A percentile compares a stretch with the other conserved stretches of the same genome.
phyloP scores from a whole-genome alignment of 2,888 invertebrate species.

The Conops quadrifasciatus region DNA sequence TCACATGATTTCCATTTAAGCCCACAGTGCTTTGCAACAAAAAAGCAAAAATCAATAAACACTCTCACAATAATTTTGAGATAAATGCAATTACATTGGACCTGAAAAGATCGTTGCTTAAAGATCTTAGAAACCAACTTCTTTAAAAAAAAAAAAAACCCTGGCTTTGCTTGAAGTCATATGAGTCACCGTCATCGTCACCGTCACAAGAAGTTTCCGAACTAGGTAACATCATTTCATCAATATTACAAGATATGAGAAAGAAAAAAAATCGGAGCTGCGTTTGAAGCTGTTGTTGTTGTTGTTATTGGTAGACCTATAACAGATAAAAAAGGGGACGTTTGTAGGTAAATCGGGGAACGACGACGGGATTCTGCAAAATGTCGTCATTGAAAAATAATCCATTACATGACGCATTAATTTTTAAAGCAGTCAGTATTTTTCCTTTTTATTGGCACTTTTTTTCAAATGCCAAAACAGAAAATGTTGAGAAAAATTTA shows the following conservation, averaged over 20 bases:
- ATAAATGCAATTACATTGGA: slow-evolving; percentile 10
- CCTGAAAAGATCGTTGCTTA: slow-evolving; percentile 15
- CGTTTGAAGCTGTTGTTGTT: background rate
- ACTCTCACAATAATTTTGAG: background rate
- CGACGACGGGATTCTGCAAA: background rate
- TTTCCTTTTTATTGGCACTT: background rate
- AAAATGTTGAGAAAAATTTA: background rate
- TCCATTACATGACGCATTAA: slow-evolving; percentile 25
- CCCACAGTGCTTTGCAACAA: slow-evolving; percentile 14
- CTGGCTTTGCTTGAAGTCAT: too few relatives aligned
- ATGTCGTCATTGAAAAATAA: background rate
- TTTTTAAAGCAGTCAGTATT: background rate
- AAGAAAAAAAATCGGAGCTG: background rate
- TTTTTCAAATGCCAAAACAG: background rate
- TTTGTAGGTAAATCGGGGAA: background rate
- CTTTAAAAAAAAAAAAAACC: background rate
- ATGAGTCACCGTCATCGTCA: too few relatives aligned
- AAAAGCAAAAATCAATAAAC: slow-evolving; percentile 1
- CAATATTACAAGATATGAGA: background rate
- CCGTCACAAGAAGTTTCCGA: slow-evolving; percentile 7
- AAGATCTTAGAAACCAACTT: slow-evolving; percentile 12
- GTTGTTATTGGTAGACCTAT: too few relatives aligned
- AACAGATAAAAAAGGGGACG: background rate
- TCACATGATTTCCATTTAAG: background rate
- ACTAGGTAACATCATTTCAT: background rate